These are phyloP conservation scores for Cladorhizidae sp. DNA, from an alignment of 37 sponge, comb jelly and placozoan species.

Conservation along the genomic window DNA sequence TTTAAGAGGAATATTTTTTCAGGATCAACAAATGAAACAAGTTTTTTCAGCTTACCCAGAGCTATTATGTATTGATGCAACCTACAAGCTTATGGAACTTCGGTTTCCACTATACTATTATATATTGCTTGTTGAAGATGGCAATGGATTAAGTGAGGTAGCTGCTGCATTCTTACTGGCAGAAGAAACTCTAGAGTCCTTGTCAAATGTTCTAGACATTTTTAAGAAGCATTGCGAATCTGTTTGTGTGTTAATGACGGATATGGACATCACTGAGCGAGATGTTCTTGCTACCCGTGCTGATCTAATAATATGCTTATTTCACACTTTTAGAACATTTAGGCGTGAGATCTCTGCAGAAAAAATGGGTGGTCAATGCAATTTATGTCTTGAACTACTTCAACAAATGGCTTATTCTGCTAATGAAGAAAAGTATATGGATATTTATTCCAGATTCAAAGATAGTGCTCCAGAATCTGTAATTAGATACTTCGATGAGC, in stretches of 20 bases:
- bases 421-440: conserved; percentile 36
- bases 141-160: conserved; percentile 65
- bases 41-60: conserved; percentile 53
- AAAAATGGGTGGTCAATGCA: conserved; percentile 51
- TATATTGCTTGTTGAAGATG: conserved; percentile 54
- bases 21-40: conserved; percentile 37
- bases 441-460: conserved; percentile 28
- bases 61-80: conserved; percentile 48
- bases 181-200: conserved; percentile 8
- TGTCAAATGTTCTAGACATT: conserved; percentile 31
- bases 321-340: conserved; percentile 47
- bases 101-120: conserved; percentile 41
- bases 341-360: conserved; percentile 60
- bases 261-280: conserved; percentile 62
- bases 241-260: conserved; percentile 54
- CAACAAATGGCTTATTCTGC: conserved; percentile 52
- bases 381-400: conserved; percentile 21
- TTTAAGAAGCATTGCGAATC: conserved; percentile 44
- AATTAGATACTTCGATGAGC: conserved; percentile 46
- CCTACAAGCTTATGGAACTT: conserved; percentile 56
- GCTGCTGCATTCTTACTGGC: conserved; percentile 14
- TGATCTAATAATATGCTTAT: conserved; percentile 58
- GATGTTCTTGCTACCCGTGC: conserved; percentile 28
- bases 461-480: conserved; percentile 25
- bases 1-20: conserved; percentile 32